Evolutionary conservation across 2,113 vertebrate genomes (phyloP).

Genomic region (Oryzias celebensis): DNA sequence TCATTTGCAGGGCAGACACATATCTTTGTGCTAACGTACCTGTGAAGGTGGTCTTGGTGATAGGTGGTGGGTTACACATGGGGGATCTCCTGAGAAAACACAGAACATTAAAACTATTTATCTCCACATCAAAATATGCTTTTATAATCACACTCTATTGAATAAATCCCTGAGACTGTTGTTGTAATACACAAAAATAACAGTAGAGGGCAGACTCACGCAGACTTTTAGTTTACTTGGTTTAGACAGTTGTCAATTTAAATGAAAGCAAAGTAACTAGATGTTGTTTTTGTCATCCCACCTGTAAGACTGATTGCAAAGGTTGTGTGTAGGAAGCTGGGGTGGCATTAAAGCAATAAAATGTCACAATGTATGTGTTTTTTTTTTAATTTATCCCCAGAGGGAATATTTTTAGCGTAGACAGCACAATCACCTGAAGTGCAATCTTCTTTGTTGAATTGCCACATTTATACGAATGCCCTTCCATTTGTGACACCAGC

Average conservation of each 20-base stretch:
- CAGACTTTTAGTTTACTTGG: background rate
- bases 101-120: too few species aligned
- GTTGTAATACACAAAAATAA: slow-evolving; percentile 44
- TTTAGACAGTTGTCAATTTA: too few species aligned
- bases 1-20: background rate
- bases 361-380: too few species aligned
- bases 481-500: too few species aligned
- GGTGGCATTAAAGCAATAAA: too few species aligned
- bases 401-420: background rate
- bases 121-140: too few species aligned
- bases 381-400: too few species aligned
- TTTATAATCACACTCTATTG: too few species aligned
- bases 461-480: background rate
- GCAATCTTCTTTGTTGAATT: background rate
- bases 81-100: slow-evolving; percentile 85
- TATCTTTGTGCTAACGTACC: slow-evolving; percentile 71
- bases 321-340: too few species aligned
- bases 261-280: too few species aligned
- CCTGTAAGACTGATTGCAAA: too few species aligned
- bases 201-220: slow-evolving; percentile 55
- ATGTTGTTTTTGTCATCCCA: too few species aligned
- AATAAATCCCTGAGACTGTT: background rate
- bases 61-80: slow-evolving; percentile 96
- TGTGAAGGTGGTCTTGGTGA: slow-evolving; percentile 96
- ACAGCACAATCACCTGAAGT: background rate